A percentile compares a stretch with the other conserved stretches of the same genome.
Conservation (phyloP, 2,797 vertebrate species). For the Thamnophis elegans region DNA sequence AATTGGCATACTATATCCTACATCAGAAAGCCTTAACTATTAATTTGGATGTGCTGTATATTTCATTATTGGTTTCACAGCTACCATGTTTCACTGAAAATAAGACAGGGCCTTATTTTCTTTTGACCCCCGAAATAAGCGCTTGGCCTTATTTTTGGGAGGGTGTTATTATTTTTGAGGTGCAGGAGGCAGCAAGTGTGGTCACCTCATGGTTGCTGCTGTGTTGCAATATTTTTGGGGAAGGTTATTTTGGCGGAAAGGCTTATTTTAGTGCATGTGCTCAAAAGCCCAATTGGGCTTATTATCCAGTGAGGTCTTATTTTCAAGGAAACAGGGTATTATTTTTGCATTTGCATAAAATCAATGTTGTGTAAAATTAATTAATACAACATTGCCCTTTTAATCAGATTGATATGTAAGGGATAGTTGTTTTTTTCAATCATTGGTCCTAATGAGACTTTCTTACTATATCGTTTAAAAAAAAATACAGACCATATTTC, state of each 20-base stretch:
- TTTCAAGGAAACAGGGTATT: neutral
- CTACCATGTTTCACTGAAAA: too few species aligned
- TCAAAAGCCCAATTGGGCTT: too few species aligned
- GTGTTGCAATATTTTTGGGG: too few species aligned
- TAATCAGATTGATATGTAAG: slow-evolving; percentile 2
- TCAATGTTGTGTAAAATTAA: slow-evolving; percentile 51
- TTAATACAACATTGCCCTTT: slow-evolving; percentile 39
- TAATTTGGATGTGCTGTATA: slow-evolving; percentile 52
- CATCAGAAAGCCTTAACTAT: slow-evolving; percentile 57
- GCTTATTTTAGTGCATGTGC: too few species aligned
- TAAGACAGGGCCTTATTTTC: too few species aligned
- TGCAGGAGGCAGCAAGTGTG: too few species aligned
- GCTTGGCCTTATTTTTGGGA: too few species aligned
- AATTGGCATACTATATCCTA: neutral
- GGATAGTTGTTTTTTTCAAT: slow-evolving; percentile 24
- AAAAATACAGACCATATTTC: slow-evolving; percentile 56
- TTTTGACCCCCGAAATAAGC: too few species aligned
- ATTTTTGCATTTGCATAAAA: slow-evolving; percentile 60
- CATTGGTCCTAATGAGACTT: slow-evolving; percentile 34
- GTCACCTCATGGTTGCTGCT: too few species aligned
- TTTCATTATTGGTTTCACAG: slow-evolving; percentile 42
- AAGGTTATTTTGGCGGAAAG: too few species aligned
- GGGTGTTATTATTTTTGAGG: too few species aligned
- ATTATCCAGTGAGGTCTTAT: too few species aligned
- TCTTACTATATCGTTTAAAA: slow-evolving; percentile 43